phyloP scores from a whole-genome alignment of 2,888 invertebrate genomes.

The Cephus rjabovi region DNA sequence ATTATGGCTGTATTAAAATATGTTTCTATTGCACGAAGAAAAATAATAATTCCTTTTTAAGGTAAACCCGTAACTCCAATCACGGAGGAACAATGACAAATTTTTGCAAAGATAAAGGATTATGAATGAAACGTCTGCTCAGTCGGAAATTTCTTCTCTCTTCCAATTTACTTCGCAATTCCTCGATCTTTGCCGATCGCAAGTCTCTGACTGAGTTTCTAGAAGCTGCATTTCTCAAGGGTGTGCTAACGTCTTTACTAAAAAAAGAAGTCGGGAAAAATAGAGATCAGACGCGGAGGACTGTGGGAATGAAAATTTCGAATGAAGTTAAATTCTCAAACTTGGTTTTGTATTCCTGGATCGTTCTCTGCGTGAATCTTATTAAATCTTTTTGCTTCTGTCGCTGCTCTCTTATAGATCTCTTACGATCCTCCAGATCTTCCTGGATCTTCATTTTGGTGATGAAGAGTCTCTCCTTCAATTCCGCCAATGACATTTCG shows the following conservation, averaged over 20 bases:
- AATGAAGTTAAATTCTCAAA: neutral
- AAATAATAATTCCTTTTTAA: neutral
- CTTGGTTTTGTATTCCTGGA: neutral
- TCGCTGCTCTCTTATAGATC: constrained; percentile 67
- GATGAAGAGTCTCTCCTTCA: constrained; percentile 68
- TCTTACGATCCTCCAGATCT: constrained; percentile 69
- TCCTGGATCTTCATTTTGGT: constrained; percentile 70
- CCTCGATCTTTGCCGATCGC: neutral
- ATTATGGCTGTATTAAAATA: neutral
- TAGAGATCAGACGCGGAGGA: neutral
- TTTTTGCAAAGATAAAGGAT: neutral
- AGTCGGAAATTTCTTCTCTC: neutral
- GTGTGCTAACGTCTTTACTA: neutral
- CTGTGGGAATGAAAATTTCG: neutral
- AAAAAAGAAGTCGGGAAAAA: neutral
- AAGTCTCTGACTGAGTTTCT: neutral
- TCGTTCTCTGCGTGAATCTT: neutral
- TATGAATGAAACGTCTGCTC: neutral
- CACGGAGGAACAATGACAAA: neutral
- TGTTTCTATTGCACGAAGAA: neutral
- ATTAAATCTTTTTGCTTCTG: constrained; percentile 67
- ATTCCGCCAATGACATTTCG: constrained; percentile 76
- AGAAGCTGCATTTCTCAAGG: neutral
- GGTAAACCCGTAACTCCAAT: neutral
- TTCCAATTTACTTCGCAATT: neutral